Conservation (phyloP, 1,140 invertebrate genomes). For the Littorina saxatilis region DNA sequence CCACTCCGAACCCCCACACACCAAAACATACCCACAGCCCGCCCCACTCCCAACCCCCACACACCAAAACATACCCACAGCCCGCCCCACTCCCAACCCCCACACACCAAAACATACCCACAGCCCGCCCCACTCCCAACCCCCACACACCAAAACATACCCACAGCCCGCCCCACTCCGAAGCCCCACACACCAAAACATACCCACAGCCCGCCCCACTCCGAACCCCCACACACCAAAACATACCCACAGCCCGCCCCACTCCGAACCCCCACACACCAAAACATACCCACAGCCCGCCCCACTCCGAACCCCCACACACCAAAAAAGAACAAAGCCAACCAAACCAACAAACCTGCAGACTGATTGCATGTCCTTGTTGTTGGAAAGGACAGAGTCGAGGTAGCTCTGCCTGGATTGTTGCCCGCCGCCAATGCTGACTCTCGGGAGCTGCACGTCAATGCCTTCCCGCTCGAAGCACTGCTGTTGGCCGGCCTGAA, state of each 20-base stretch:
- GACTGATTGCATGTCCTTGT: neutral
- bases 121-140: too few species aligned
- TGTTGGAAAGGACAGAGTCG: neutral
- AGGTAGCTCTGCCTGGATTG: slow-evolving; percentile 15
- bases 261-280: neutral
- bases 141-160: neutral
- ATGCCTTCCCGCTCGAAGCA: slow-evolving; percentile 15
- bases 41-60: neutral
- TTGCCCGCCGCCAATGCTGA: neutral
- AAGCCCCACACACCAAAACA: neutral
- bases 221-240: too few species aligned
- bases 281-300: neutral
- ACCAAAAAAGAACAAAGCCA: too few species aligned
- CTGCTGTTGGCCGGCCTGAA: neutral
- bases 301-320: too few species aligned
- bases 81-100: neutral
- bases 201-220: neutral
- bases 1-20: neutral
- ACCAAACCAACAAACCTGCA: neutral
- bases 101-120: neutral
- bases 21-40: neutral
- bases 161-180: too few species aligned
- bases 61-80: neutral
- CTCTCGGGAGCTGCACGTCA: neutral
- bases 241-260: too few species aligned